A percentile compares a stretch with the other conserved stretches of the same genome.
Conservation (phyloP, 1,140 invertebrate genomes). For the Oryctes rhinoceros region DNA sequence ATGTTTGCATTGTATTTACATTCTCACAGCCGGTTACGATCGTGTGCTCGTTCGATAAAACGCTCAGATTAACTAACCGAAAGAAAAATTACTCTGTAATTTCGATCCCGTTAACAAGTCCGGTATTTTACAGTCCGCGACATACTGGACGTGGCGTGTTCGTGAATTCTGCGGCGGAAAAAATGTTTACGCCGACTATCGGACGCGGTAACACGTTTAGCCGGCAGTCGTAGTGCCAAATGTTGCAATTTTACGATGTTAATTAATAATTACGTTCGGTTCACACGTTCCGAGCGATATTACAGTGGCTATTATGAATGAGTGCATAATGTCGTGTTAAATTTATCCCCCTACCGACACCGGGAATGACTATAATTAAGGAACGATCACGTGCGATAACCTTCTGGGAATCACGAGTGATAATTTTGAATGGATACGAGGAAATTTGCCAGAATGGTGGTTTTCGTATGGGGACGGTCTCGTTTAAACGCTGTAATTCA, state of each 20-base stretch:
- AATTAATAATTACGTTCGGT: not conserved
- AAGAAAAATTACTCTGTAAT: conserved; percentile 35
- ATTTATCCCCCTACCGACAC: not conserved
- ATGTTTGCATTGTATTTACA: not conserved
- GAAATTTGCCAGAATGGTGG: too few species aligned
- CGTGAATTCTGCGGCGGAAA: conserved; percentile 8
- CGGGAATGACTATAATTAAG: not conserved
- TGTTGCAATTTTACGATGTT: conserved; percentile 23
- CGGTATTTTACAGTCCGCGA: not conserved
- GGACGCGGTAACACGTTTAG: not conserved
- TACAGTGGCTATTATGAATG: not conserved
- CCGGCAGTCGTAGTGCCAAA: not conserved
- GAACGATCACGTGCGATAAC: not conserved
- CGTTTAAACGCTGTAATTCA: too few species aligned
- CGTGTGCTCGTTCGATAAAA: conserved; percentile 3
- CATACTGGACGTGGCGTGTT: not conserved
- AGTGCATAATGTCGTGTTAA: not conserved
- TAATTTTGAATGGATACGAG: too few species aligned
- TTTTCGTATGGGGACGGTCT: too few species aligned
- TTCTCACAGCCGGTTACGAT: not conserved
- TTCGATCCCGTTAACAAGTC: conserved; percentile 33
- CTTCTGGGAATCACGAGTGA: not conserved
- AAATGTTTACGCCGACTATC: conserved; percentile 14
- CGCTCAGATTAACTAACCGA: conserved; percentile 17
- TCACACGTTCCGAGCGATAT: not conserved